Conservation (phyloP, 1,140 invertebrate genomes). For the Drosophila chauvacae region DNA sequence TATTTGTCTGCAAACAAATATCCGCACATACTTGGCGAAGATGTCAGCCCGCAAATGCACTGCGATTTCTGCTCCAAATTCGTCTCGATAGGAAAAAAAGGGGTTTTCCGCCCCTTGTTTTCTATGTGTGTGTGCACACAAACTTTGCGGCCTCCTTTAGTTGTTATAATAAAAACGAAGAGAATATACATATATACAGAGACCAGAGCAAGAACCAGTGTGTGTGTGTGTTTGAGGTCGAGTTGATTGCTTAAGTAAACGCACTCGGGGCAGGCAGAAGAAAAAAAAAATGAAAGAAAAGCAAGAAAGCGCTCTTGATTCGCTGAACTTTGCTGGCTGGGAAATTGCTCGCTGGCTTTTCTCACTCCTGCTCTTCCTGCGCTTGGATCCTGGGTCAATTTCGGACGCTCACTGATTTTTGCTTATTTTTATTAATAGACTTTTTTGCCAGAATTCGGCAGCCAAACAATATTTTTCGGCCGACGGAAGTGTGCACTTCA, state of each 20-base stretch:
- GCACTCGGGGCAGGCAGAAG: slow-evolving; percentile 66
- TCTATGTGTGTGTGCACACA: slow-evolving; percentile 46
- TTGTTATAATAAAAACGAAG: slow-evolving; percentile 78
- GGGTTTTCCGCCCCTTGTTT: slow-evolving; percentile 5
- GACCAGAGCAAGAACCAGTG: slow-evolving; percentile 16
- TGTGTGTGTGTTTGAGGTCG: slow-evolving; percentile 77
- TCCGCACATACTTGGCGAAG: slow-evolving; percentile 28
- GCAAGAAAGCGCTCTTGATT: slow-evolving; percentile 49
- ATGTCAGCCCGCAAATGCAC: slow-evolving; percentile 61
- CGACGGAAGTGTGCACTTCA: slow-evolving; percentile 65
- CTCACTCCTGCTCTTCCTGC: slow-evolving; percentile 20
- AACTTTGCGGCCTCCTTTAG: slow-evolving; percentile 78
- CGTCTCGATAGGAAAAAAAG: slow-evolving; percentile 62
- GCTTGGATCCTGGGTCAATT: slow-evolving; percentile 57
- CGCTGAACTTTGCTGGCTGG: slow-evolving; percentile 70
- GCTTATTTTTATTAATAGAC: slow-evolving; percentile 81
- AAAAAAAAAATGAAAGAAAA: not conserved
- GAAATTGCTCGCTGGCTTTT: slow-evolving; percentile 65
- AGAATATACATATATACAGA: slow-evolving; percentile 44
- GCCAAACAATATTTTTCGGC: slow-evolving; percentile 70
- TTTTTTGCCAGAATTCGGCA: slow-evolving; percentile 58
- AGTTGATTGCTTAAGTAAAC: slow-evolving; percentile 83
- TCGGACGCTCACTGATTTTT: slow-evolving; percentile 45
- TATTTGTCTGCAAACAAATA: slow-evolving; percentile 68
- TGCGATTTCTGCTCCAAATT: slow-evolving; percentile 74